These are phyloP conservation scores for Crenichthys baileyi DNA, from an alignment of 2,797 vertebrate genomes.

Conservation along the genomic window DNA sequence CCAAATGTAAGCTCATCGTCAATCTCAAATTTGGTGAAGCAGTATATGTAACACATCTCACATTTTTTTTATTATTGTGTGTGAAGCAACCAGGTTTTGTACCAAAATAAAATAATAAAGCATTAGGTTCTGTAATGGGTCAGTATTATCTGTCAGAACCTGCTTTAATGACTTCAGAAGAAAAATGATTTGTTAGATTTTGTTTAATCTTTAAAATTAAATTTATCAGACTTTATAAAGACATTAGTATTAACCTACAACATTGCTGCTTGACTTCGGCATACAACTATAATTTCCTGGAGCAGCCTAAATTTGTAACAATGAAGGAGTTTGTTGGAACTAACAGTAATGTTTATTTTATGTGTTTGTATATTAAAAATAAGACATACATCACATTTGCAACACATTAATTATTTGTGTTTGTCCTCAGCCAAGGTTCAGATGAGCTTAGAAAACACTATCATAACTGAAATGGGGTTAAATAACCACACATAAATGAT, in stretches of 20 bases:
- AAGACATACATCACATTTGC: conserved; percentile 43
- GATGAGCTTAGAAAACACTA: conserved; percentile 6
- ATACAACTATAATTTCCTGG: neutral
- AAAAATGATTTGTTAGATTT: neutral
- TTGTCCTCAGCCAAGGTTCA: conserved; percentile 13
- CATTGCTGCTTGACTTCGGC: neutral
- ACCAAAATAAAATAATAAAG: neutral
- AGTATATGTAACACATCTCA: neutral
- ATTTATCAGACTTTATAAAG: neutral
- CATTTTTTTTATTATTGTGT: neutral
- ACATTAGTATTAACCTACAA: neutral
- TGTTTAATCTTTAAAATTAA: neutral
- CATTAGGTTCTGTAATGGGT: neutral
- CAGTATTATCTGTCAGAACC: neutral
- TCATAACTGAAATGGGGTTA: conserved; percentile 9
- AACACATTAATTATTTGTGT: conserved; percentile 59
- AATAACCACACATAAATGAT: conserved; percentile 28
- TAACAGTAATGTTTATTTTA: conserved; percentile 22
- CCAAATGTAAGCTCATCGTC: neutral
- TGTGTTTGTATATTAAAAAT: conserved; percentile 54
- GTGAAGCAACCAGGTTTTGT: neutral
- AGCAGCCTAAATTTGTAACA: conserved; percentile 52
- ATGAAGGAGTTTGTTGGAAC: conserved; percentile 30
- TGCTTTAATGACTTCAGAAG: neutral
- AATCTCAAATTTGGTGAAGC: neutral